phyloP scores from a whole-genome alignment of 2,113 vertebrate genomes.

The Eira barbara region DNA sequence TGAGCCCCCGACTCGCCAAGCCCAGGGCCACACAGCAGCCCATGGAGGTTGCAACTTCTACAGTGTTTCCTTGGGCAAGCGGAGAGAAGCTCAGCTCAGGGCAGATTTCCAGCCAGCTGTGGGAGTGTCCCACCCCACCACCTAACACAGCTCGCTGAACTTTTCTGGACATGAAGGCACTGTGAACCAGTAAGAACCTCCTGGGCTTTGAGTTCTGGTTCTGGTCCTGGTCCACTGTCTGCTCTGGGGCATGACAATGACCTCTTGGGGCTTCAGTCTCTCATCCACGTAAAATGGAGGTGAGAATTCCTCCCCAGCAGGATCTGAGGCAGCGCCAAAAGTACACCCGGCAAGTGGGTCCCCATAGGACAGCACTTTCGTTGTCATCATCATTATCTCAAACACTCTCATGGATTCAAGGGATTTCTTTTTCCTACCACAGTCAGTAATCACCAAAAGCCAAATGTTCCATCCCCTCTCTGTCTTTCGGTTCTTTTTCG shows the following conservation, averaged over 20 bases:
- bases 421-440: background rate
- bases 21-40: too few species aligned
- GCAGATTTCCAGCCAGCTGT: too few species aligned
- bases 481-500: background rate
- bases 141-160: background rate
- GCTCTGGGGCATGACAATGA: background rate
- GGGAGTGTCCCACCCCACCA: background rate
- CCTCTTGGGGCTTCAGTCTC: background rate
- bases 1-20: accelerated
- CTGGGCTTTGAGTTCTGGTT: background rate
- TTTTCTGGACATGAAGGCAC: background rate
- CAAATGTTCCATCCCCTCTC: background rate
- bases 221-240: background rate
- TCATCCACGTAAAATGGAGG: background rate
- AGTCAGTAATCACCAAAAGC: background rate
- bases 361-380: too few species aligned
- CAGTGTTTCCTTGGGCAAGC: background rate
- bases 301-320: background rate
- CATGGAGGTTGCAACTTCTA: background rate
- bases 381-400: background rate
- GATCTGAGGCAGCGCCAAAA: background rate
- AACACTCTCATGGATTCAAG: background rate
- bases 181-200: background rate
- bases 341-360: background rate
- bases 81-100: background rate